Evolutionary conservation across 2,113 vertebrate species (phyloP).

Genomic region (Entosphenus tridentatus): DNA sequence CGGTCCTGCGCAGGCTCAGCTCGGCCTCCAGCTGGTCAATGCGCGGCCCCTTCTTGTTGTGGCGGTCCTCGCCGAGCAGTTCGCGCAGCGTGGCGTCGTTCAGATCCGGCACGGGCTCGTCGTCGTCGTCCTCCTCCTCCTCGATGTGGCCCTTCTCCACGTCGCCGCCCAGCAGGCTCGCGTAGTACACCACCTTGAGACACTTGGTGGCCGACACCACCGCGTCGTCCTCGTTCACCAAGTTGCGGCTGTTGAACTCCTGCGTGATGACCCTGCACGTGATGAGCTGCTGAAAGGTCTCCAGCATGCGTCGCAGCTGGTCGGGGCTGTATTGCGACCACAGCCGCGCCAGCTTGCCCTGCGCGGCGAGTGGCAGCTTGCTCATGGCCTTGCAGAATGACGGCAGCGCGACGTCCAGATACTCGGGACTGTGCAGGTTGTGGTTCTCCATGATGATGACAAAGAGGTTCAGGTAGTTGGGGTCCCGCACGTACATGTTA

Average conservation of each 20-base stretch:
- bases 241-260: conserved; percentile 57
- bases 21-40: conserved; percentile 74
- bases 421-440: conserved; percentile 94
- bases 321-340: conserved; percentile 56
- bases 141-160: conserved; percentile 65
- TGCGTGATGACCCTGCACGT: conserved; percentile 92
- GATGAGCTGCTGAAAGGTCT: conserved; percentile 96
- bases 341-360: conserved; percentile 51
- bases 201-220: conserved; percentile 85
- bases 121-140: conserved; percentile 81
- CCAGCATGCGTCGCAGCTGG: conserved; percentile 69
- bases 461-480: conserved; percentile 88
- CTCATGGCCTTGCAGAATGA: conserved; percentile 96
- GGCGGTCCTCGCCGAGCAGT: conserved; percentile 68
- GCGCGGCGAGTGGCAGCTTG: conserved; percentile 60
- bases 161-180: conserved; percentile 65
- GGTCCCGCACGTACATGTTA: conserved; percentile 64
- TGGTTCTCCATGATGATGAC: conserved; percentile 86
- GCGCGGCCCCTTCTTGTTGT: conserved; percentile 68
- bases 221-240: conserved; percentile 80
- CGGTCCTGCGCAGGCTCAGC: conserved; percentile 57
- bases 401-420: conserved; percentile 72
- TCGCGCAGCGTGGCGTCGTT: conserved; percentile 78
- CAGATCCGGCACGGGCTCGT: conserved; percentile 52
- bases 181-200: conserved; percentile 75